Evolutionary conservation across 1,140 invertebrate genomes (phyloP).

Genomic region (Amyelois transitella): DNA sequence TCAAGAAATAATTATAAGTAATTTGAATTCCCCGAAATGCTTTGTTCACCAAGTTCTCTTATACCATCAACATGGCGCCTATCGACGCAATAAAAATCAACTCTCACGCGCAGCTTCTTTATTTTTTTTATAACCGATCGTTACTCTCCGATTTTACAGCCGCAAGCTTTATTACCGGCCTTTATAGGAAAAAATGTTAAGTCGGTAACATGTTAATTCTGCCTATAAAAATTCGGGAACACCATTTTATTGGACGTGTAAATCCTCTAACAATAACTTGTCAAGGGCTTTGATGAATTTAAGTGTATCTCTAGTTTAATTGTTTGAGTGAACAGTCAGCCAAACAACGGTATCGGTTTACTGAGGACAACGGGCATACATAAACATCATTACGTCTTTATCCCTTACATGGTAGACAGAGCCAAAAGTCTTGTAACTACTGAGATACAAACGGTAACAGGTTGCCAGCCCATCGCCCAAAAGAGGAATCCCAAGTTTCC

Average conservation of each 20-base stretch:
- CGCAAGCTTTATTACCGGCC: slow-evolving; percentile 45
- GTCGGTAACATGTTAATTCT: slow-evolving; percentile 60
- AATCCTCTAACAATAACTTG: background rate
- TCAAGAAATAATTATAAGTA: no score
- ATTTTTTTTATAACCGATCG: slow-evolving; percentile 60
- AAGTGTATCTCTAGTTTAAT: background rate
- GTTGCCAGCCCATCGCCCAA: no score
- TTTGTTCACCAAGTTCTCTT: no score
- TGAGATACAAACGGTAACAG: no score
- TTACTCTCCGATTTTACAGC: slow-evolving; percentile 63
- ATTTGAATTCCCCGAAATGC: no score
- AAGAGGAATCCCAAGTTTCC: no score
- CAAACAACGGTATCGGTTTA: no score
- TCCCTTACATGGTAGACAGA: no score
- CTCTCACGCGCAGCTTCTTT: slow-evolving; percentile 43
- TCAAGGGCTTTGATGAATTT: background rate
- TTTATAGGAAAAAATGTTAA: slow-evolving; percentile 36
- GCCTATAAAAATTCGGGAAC: slow-evolving; percentile 39
- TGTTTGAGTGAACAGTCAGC: no score
- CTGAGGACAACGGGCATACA: no score
- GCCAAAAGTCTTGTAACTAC: no score
- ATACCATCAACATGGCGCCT: slow-evolving; percentile 34
- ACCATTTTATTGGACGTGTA: slow-evolving; percentile 7
- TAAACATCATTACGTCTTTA: no score
- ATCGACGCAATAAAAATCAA: slow-evolving; percentile 49